phyloP scores from a whole-genome alignment of 2,113 vertebrate species.

The Capricornis sumatraensis region DNA sequence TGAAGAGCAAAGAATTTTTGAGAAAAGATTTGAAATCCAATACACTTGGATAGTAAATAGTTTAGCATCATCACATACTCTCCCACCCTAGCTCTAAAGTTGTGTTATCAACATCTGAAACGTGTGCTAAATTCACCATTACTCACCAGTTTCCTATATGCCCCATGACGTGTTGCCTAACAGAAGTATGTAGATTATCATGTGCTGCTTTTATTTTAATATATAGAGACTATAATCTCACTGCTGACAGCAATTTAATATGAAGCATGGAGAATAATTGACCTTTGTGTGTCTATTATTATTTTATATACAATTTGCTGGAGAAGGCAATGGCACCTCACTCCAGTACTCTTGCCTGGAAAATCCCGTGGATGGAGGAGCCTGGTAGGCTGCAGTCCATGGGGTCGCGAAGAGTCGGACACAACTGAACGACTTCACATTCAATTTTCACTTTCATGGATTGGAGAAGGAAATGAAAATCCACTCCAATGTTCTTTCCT shows the following conservation, averaged over 20 bases:
- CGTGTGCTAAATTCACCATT: not conserved
- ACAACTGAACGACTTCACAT: no score
- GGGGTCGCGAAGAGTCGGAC: accelerated
- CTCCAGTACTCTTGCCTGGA: no score
- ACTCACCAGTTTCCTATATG: not conserved
- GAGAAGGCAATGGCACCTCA: no score
- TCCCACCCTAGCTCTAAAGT: not conserved
- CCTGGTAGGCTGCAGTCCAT: no score
- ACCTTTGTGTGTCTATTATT: not conserved
- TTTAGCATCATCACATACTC: not conserved
- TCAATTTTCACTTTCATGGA: no score
- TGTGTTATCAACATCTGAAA: not conserved
- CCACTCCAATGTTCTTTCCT: no score
- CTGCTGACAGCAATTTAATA: not conserved
- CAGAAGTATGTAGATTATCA: not conserved
- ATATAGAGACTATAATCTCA: not conserved
- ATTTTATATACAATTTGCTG: not conserved
- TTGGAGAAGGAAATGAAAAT: no score
- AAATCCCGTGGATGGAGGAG: no score
- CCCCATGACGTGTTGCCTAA: not conserved
- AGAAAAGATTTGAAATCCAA: not conserved
- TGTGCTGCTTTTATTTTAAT: not conserved
- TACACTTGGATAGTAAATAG: not conserved
- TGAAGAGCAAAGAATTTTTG: not conserved
- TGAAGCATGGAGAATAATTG: not conserved